Conservation (phyloP, 2,888 invertebrate species). For the Augiades crinisus region DNA sequence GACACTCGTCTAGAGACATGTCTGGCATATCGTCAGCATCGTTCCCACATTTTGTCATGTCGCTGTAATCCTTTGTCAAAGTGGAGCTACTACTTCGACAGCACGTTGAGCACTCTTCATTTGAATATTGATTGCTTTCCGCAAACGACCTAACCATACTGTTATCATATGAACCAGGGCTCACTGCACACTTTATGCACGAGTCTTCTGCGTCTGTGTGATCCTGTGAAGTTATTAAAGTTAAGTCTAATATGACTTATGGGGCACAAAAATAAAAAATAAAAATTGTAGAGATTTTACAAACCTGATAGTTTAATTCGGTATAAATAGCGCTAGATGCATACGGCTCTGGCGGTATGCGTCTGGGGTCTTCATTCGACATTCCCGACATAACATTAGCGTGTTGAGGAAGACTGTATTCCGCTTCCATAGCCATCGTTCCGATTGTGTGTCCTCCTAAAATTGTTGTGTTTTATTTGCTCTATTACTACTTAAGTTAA, state of each 20-base stretch:
- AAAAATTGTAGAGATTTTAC: conserved; percentile 13
- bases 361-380: conserved; percentile 58
- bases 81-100: conserved; percentile 73
- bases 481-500: not conserved
- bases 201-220: conserved; percentile 78
- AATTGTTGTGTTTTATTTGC: conserved; percentile 11
- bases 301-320: conserved; percentile 72
- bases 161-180: conserved; percentile 79
- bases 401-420: conserved; percentile 73
- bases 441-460: conserved; percentile 66
- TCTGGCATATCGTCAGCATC: conserved; percentile 65
- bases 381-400: conserved; percentile 56
- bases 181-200: conserved; percentile 77
- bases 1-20: conserved; percentile 71
- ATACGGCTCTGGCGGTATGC: conserved; percentile 84
- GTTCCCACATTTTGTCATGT: conserved; percentile 77
- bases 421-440: conserved; percentile 73
- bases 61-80: conserved; percentile 73
- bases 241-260: not conserved
- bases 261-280: too few relatives aligned
- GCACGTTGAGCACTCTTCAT: conserved; percentile 75
- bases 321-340: conserved; percentile 86
- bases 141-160: conserved; percentile 72
- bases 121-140: conserved; percentile 73
- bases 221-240: conserved; percentile 49